Percentiles rank a stretch among this genome's conserved stretches.
phyloP scores from a whole-genome alignment of 1,140 invertebrate genomes.

The Oreohelix idahoensis region DNA sequence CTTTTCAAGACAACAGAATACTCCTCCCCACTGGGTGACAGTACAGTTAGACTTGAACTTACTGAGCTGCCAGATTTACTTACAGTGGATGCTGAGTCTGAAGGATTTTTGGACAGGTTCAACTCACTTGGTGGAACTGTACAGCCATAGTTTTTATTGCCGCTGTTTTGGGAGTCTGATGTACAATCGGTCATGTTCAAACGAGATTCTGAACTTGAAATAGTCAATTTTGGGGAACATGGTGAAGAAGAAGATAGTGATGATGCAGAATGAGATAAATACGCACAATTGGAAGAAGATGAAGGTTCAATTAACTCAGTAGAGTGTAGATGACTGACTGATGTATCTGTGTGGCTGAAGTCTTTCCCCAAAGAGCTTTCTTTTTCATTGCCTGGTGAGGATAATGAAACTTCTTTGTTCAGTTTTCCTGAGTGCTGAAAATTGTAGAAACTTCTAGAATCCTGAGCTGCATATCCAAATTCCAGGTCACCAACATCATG shows the following conservation, averaged over 20 bases:
- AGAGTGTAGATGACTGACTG: background rate
- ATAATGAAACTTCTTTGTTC: background rate
- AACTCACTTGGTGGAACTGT: background rate
- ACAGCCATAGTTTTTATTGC: too few relatives aligned
- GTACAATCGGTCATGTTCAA: background rate
- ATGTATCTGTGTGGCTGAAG: background rate
- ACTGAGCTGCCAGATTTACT: background rate
- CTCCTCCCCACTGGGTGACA: slow-evolving; percentile 17
- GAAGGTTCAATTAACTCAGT: background rate
- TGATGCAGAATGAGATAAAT: background rate
- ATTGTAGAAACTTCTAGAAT: background rate
- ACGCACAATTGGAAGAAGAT: background rate
- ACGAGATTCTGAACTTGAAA: background rate
- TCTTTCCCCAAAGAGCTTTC: background rate
- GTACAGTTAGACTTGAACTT: background rate
- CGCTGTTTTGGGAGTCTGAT: background rate
- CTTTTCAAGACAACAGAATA: slow-evolving; percentile 33
- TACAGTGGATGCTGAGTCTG: background rate
- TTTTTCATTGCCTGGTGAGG: background rate
- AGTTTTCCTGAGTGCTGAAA: background rate
- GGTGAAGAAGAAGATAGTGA: background rate
- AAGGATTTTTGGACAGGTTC: background rate
- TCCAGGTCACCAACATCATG: background rate
- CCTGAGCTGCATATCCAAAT: slow-evolving; percentile 6
- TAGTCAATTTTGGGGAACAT: background rate